phyloP scores from a whole-genome alignment of 2,113 vertebrate species.

The Lampris megalopsis region DNA sequence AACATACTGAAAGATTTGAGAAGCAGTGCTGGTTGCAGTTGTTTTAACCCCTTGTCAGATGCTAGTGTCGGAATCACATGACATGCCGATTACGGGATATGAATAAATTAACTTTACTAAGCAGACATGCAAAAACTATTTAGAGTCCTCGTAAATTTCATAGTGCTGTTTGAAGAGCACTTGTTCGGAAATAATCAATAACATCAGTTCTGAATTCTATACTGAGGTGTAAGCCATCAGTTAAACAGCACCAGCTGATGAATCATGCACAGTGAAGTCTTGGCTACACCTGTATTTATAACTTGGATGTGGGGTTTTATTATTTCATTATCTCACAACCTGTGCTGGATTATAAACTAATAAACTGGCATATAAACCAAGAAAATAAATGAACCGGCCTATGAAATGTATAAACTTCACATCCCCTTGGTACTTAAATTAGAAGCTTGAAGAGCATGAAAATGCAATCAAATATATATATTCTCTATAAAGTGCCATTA shows the following conservation, averaged over 20 bases:
- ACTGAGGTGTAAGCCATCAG: conserved; percentile 18
- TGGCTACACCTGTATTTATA: conserved; percentile 15
- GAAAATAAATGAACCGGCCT: conserved; percentile 36
- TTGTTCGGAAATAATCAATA: conserved; percentile 17
- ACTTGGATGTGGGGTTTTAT: conserved; percentile 26
- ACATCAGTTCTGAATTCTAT: conserved; percentile 36
- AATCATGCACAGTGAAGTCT: conserved; percentile 39
- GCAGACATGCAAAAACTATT: conserved; percentile 30
- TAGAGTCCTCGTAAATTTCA: conserved; percentile 11
- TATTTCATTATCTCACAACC: conserved; percentile 49
- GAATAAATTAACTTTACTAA: conserved; percentile 52
- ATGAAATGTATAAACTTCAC: conserved; percentile 23
- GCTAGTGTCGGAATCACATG: conserved; percentile 21
- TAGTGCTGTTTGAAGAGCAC: conserved; percentile 22
- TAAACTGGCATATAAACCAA: conserved; percentile 32
- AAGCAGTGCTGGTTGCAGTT: conserved; percentile 20
- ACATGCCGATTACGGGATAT: conserved; percentile 26
- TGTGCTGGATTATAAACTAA: conserved; percentile 44
- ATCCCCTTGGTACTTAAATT: conserved; percentile 5
- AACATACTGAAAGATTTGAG: not conserved
- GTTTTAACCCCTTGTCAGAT: conserved; percentile 19
- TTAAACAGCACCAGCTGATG: conserved; percentile 5
- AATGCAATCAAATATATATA: conserved; percentile 12
- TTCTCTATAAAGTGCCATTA: conserved; percentile 29
- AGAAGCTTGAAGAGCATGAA: conserved; percentile 25